phyloP scores from a whole-genome alignment of 2,888 invertebrate species.

The Aelia acuminata region DNA sequence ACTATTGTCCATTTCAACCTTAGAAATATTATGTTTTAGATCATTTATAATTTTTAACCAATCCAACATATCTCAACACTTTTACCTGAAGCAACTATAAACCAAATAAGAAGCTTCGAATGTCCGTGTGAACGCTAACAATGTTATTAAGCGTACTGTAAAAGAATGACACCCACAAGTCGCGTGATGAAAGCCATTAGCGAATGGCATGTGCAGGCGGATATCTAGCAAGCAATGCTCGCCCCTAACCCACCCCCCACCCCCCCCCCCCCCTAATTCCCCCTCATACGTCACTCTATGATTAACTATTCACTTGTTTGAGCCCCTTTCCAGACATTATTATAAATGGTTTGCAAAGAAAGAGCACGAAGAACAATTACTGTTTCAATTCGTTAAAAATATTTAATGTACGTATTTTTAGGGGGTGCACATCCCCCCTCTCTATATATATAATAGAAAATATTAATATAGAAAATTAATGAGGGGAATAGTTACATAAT shows the following conservation, averaged over 20 bases:
- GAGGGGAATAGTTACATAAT: too few relatives aligned
- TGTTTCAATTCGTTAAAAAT: not conserved
- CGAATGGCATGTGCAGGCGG: not conserved
- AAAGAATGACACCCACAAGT: not conserved
- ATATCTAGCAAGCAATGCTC: not conserved
- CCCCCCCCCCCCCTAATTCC: too few relatives aligned
- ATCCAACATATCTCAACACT: too few relatives aligned
- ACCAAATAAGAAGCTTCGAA: not conserved
- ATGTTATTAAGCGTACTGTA: not conserved
- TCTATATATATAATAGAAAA: too few relatives aligned
- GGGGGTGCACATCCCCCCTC: too few relatives aligned
- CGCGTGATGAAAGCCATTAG: conserved; percentile 1
- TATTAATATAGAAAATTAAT: too few relatives aligned
- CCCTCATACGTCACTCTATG: not conserved
- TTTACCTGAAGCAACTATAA: not conserved
- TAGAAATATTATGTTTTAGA: too few relatives aligned
- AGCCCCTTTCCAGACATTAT: not conserved
- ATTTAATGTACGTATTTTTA: too few relatives aligned
- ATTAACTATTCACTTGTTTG: not conserved
- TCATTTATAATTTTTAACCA: too few relatives aligned
- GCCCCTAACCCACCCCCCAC: not conserved
- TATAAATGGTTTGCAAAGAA: not conserved
- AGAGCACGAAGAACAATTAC: not conserved
- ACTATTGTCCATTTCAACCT: too few relatives aligned
- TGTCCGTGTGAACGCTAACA: not conserved